Conservation (phyloP, 2,113 vertebrate genomes). For the Greenwoodochromis staneri region DNA sequence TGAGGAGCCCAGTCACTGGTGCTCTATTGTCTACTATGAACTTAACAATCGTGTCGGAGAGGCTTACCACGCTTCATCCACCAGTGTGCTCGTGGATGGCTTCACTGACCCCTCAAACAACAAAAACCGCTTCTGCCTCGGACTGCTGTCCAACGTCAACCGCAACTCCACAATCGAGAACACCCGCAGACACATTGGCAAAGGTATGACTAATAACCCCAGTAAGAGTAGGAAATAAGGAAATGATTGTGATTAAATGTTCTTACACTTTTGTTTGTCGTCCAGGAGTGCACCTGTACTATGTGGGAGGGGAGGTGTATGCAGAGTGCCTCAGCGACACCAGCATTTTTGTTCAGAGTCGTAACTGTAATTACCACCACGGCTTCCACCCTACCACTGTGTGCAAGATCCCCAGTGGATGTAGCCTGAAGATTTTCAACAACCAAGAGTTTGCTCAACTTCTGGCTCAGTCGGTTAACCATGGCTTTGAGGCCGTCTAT, state of each 20-base stretch:
- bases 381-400: slow-evolving; percentile 96
- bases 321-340: slow-evolving; percentile 96
- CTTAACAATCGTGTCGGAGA: slow-evolving; percentile 94
- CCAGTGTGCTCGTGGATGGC: slow-evolving; percentile 92
- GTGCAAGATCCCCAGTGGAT: slow-evolving; percentile 97
- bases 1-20: slow-evolving; percentile 94
- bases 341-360: slow-evolving; percentile 97
- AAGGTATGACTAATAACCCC: slow-evolving; percentile 71
- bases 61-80: slow-evolving; percentile 93
- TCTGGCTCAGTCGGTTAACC: slow-evolving; percentile 93
- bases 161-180: slow-evolving; percentile 97
- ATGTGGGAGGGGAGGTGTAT: slow-evolving; percentile 95
- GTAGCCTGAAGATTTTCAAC: slow-evolving; percentile 97
- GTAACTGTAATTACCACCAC: slow-evolving; percentile 97
- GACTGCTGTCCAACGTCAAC: slow-evolving; percentile 92
- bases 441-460: slow-evolving; percentile 98
- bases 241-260: not conserved
- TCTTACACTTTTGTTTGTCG: not conserved
- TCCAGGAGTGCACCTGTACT: slow-evolving; percentile 93
- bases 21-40: slow-evolving; percentile 98
- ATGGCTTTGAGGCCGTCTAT: slow-evolving; percentile 94
- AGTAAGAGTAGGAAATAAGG: not conserved
- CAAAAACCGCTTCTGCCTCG: slow-evolving; percentile 96
- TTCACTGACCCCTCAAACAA: slow-evolving; percentile 97
- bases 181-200: slow-evolving; percentile 90